Base-by-base conservation (phyloP, 2,888 invertebrate genomes). In the Apodemia hepburni region DNA sequence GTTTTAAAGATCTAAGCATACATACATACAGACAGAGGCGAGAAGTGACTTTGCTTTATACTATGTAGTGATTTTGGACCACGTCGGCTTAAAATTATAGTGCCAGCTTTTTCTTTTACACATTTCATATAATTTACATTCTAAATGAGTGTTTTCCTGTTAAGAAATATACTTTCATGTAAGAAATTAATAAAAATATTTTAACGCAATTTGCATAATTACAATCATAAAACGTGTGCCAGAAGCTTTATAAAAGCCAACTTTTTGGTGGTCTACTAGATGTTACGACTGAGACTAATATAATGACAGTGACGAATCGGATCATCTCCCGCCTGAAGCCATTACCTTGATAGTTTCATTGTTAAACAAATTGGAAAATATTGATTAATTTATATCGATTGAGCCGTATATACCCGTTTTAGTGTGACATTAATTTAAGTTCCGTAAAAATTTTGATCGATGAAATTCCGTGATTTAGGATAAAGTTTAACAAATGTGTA, bases 261-360 rank as follows among this genome's bases (percentile, higher is more conserved):
- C 18, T 57, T 45, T 33, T 75, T 71, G 82, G 81, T 84, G 82
- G 82, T 82, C 82, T 70, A 66, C 74, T 73, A 70, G 73, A 73
- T 59, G 61, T 63, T 71, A 69, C 58, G 17, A 58, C 69, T 70
- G 69, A 76, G 77, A 77, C 77, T 78, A 70, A 70, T 76, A 74
- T 85, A 83, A 87, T 82, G 78, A 78, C 85, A 78, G 79, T 83
- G 84, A 87, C 86, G 85, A 87, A 87, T 87, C 77, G 75, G 70
- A 76, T 73, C 73, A 75, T 73, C 77, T 71, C 74, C 80, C 75
- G 77, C 79, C 77, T 76, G 75, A 77, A 70, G 76, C 78, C 75
- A 83, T 85, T 81, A 84, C 79, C 77, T 78, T 83, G 87, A 85
- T 87, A 81, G 79, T 78, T 87, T 86, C 84, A 85, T 83, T 81